Conservation (phyloP, 2,797 vertebrate genomes). For the Acipenser ruthenus region DNA sequence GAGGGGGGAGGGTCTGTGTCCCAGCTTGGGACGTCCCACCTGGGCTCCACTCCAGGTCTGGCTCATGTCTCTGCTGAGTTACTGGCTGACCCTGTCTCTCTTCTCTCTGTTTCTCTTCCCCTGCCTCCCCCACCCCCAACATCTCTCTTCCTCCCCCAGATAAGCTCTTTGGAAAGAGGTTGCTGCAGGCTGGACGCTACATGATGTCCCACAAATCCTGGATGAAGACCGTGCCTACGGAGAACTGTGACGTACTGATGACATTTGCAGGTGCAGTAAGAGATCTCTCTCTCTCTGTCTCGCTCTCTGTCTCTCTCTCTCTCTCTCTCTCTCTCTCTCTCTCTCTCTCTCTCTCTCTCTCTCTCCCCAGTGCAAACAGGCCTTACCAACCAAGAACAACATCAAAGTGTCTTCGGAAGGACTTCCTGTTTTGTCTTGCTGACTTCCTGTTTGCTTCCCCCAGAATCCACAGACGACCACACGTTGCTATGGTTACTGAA, state of each 20-base stretch:
- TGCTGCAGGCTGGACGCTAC: slow-evolving; percentile 89
- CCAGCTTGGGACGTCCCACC: slow-evolving; percentile 20
- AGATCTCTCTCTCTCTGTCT: neutral
- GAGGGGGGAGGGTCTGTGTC: slow-evolving; percentile 18
- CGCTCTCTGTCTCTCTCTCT: neutral
- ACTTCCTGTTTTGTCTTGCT: slow-evolving; percentile 4
- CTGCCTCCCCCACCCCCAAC: accelerated
- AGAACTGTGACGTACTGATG: slow-evolving; percentile 96
- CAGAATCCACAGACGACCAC: slow-evolving; percentile 91
- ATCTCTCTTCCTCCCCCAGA: slow-evolving; percentile 51
- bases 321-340: neutral
- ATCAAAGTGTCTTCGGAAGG: neutral
- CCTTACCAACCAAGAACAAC: too few species aligned
- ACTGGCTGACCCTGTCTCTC: slow-evolving; percentile 3
- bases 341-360: neutral
- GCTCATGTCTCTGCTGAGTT: slow-evolving; percentile 18
- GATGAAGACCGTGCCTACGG: slow-evolving; percentile 98
- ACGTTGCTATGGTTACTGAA: slow-evolving; percentile 95
- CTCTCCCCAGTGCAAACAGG: neutral
- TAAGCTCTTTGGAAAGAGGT: slow-evolving; percentile 90
- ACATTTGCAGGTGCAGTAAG: slow-evolving; percentile 78
- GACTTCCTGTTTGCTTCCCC: slow-evolving; percentile 14
- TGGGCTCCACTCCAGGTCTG: slow-evolving; percentile 20
- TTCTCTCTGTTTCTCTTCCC: neutral
- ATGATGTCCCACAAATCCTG: slow-evolving; percentile 97